Evolutionary conservation across 2,797 vertebrate species (phyloP).

Genomic region (Pseudochromis fuscus): DNA sequence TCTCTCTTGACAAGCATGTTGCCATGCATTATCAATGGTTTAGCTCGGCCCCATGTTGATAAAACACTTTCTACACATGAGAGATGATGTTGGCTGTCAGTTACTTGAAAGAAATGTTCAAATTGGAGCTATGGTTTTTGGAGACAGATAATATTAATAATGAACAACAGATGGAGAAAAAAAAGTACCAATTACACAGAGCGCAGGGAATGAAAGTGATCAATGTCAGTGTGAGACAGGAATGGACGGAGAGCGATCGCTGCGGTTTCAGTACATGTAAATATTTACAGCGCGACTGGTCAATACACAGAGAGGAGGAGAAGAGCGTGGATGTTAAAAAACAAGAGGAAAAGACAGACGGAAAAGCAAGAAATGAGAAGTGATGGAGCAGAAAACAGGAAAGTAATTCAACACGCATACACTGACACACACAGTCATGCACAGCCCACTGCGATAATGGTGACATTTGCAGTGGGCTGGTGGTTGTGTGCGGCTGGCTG

Average conservation of each 20-base stretch:
- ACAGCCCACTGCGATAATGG: slow-evolving; percentile 73
- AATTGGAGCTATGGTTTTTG: slow-evolving; percentile 53
- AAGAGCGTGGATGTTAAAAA: slow-evolving; percentile 22
- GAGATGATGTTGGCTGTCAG: slow-evolving; percentile 65
- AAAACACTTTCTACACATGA: slow-evolving; percentile 65
- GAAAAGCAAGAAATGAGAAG: slow-evolving; percentile 24
- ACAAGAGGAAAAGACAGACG: slow-evolving; percentile 18
- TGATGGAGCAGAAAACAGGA: slow-evolving; percentile 37
- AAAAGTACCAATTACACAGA: slow-evolving; percentile 53
- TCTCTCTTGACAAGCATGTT: slow-evolving; percentile 54
- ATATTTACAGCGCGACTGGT: slow-evolving; percentile 73
- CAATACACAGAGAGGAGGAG: slow-evolving; percentile 51
- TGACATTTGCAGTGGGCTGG: slow-evolving; percentile 83
- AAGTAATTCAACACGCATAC: slow-evolving; percentile 37
- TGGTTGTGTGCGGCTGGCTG: slow-evolving; percentile 76
- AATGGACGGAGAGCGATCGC: slow-evolving; percentile 53
- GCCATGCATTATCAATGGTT: slow-evolving; percentile 62
- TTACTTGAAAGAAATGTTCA: slow-evolving; percentile 63
- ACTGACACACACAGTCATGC: slow-evolving; percentile 31
- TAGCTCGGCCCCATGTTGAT: slow-evolving; percentile 53
- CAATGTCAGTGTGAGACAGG: slow-evolving; percentile 49
- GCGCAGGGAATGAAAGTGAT: slow-evolving; percentile 56
- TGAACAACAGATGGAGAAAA: slow-evolving; percentile 44
- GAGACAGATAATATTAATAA: slow-evolving; percentile 66
- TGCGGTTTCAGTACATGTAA: slow-evolving; percentile 62